A percentile compares a stretch with the other conserved stretches of the same genome.
These are phyloP conservation scores for Centropyge bicolor DNA, from an alignment of 2,797 vertebrate genomes.

Conservation along the genomic window DNA sequence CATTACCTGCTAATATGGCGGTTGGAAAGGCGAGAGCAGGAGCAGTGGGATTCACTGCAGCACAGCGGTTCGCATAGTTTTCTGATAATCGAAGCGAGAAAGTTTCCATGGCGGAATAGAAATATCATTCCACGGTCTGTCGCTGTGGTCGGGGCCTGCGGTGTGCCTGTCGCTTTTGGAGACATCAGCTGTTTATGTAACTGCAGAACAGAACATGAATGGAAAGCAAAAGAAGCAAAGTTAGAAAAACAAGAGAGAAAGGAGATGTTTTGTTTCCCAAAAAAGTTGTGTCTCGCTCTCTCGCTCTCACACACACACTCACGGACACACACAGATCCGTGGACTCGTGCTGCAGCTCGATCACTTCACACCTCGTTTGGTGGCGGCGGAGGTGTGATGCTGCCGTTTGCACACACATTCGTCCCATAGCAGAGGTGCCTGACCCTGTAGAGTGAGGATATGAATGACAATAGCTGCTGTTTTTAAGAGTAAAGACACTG, in stretches of 20 bases:
- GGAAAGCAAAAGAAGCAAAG: slow-evolving; percentile 32
- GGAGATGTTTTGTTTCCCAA: slow-evolving; percentile 38
- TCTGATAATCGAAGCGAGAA: slow-evolving; percentile 28
- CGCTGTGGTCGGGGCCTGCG: slow-evolving; percentile 35
- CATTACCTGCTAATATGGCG: slow-evolving; percentile 50
- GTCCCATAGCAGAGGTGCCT: neutral
- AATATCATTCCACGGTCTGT: slow-evolving; percentile 42
- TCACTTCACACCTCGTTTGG: slow-evolving; percentile 14
- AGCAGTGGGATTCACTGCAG: slow-evolving; percentile 40
- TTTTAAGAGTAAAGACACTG: slow-evolving; percentile 11
- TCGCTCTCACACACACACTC: neutral
- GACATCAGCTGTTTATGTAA: slow-evolving; percentile 55
- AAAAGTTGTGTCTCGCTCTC: slow-evolving; percentile 14
- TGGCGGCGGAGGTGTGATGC: neutral
- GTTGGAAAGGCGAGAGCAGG: slow-evolving; percentile 45
- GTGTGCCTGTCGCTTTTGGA: slow-evolving; percentile 19
- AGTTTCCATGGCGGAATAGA: slow-evolving; percentile 66
- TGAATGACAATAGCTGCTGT: slow-evolving; percentile 40
- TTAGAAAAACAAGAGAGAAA: slow-evolving; percentile 28
- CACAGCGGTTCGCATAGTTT: slow-evolving; percentile 46
- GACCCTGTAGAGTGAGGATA: slow-evolving; percentile 11
- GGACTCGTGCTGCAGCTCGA: neutral
- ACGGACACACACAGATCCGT: neutral
- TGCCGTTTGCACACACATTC: slow-evolving; percentile 14
- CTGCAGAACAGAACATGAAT: slow-evolving; percentile 41